A percentile compares a stretch with the other conserved stretches of the same genome.
These are phyloP conservation scores for Poeciliopsis gracilis DNA, from an alignment of 2,797 vertebrate species.

Conservation along the genomic window DNA sequence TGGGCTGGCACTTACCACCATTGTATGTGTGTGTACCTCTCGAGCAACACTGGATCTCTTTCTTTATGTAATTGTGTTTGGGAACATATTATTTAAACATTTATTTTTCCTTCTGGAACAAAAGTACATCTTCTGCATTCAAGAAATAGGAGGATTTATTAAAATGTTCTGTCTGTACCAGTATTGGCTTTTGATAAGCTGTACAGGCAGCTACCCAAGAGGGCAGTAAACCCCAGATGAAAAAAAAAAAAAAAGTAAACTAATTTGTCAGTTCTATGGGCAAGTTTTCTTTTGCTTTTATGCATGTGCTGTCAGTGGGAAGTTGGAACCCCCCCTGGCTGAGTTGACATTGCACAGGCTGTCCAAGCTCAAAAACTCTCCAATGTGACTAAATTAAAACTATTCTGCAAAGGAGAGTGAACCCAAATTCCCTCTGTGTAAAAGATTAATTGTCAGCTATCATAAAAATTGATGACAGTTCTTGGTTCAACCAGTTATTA, in stretches of 20 bases:
- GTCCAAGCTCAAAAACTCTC: background rate
- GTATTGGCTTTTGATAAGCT: background rate
- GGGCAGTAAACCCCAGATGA: background rate
- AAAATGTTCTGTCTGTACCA: background rate
- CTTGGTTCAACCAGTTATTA: background rate
- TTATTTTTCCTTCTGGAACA: slow-evolving; percentile 4
- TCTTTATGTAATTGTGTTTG: slow-evolving; percentile 48
- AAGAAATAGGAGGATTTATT: background rate
- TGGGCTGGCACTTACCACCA: slow-evolving; percentile 65
- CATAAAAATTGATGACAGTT: background rate
- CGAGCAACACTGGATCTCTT: slow-evolving; percentile 20
- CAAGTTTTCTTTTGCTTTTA: background rate
- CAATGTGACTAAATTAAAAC: background rate
- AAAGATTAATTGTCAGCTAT: background rate
- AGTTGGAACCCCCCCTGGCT: background rate
- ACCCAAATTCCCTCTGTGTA: background rate
- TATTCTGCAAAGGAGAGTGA: background rate
- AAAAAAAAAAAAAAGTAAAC: background rate
- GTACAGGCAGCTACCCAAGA: background rate
- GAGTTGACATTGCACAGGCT: background rate
- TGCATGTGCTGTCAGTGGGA: background rate
- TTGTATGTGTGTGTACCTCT: slow-evolving; percentile 31
- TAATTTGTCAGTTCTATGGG: background rate
- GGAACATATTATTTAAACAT: slow-evolving; percentile 1
- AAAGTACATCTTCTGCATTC: background rate